Base-by-base conservation (phyloP, 1,140 invertebrate species). In the Eciton burchellii region DNA sequence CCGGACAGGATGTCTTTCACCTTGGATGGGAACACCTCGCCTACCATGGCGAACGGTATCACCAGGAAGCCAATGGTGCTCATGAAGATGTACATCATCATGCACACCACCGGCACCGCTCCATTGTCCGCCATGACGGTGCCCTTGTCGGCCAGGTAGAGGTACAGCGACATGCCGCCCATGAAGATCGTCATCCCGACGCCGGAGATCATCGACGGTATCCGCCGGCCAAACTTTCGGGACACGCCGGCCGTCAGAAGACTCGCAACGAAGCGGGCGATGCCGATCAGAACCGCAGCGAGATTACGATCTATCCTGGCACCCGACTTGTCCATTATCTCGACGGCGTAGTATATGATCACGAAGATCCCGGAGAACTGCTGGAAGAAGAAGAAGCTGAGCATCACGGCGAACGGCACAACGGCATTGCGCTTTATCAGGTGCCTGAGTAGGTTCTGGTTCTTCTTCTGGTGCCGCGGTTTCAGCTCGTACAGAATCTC, bases 281-380 rank as follows among this genome's bases (percentile, higher is more conserved):
- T 1, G 4, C 95, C 96, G 52, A 95, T 95, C 4, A 96, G 88
- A 35, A 96, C 93, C 0, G 96, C 94, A 0, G 94, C 94, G 11
- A 96, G 74, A 62, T 95, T 95, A 0, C 94, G 92, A 88, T 96
- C 94, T 1, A 95, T 93, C 2, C 89, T 90, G 3, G 96, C 93
- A 1, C 95, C 95, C 1, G 96, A 95, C 45, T 95, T 95, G 8
- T 79, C 82, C 0, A 95, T 94, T 85, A 98, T 94, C 94, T 97
- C 91, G 21, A 96, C 94, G 0, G 97, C 96, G 85, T 98, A 97
- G 79, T 97, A 97, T 47, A 97, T 95, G 3, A 97, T 93, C 4
- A 97, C 96, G 85, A 97, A 97, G 24, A 96, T 95, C 0, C 97
- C 97, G 1, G 96, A 96, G 59, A 97, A 95, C 90, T 98, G 97